Evolutionary conservation across 2,797 vertebrate species (phyloP), one percentile per base, ranked within the genome.

Genomic region (Rhabdophis nuchalis): DNA sequence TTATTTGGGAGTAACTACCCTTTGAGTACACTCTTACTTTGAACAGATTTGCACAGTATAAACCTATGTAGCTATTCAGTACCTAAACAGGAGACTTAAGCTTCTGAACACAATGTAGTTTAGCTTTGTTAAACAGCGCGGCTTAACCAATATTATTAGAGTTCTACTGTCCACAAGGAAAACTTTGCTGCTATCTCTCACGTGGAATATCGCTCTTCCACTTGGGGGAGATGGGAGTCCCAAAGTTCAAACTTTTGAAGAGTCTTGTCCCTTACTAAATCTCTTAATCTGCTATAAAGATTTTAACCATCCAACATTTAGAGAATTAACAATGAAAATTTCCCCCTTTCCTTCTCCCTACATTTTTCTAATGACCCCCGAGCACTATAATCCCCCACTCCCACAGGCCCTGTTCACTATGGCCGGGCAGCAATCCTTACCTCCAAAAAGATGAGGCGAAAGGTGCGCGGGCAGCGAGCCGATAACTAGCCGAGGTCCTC

Each of bases 381-480:
- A 13, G 1, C 0, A 50, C 29, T 36, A 14, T n/a, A n/a, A 27
- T 27, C 58, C 36, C 32, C 10, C 53, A 82, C 9, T 64, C 54
- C 18, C 1, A 41, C 16, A 27, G 50, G 25, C 68, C 72, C 41
- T 9, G 23, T 25, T 27, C 6, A 27, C 25, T 9, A 20, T 1
- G 52, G 12, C 8, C 25, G 4, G 85, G n/a, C 50, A n/a, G 1
- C 36, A 12, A 27, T 36, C 2, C 60, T 96, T 98, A 99, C 99
- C 99, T 98, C 98, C 98, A 93, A 99, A 98, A 96, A 99, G 97
- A 97, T 99, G 98, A 96, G 98, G 99, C 25, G 99, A 99, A 88
- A 99, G 98, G 97, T 98, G 99, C 23, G 98, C 98, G 23, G 98
- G 99, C 89, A 99, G 95, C 0, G 99, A 99, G 90, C 99, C 99